These are phyloP conservation scores for Chiloscyllium punctatum DNA, from an alignment of 2,797 vertebrate genomes.

Conservation along the genomic window DNA sequence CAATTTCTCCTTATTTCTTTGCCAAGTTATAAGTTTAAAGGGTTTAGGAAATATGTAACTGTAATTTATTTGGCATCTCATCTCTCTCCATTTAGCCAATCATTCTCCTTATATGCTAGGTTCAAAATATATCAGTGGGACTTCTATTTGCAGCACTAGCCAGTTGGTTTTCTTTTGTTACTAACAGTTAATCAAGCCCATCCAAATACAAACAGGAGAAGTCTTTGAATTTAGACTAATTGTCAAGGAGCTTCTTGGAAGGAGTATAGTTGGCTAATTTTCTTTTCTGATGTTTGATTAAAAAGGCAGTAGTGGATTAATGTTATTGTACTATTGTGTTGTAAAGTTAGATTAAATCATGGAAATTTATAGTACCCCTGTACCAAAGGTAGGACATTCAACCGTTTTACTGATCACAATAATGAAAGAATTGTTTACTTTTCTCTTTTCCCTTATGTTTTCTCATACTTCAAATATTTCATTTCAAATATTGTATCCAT, in stretches of 20 bases:
- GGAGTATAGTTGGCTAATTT: background rate
- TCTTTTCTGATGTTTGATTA: background rate
- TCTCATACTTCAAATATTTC: background rate
- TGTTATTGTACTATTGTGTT: background rate
- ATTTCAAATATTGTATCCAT: background rate
- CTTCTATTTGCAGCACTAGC: background rate
- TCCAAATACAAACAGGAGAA: background rate
- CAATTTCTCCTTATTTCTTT: background rate
- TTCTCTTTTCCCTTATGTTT: background rate
- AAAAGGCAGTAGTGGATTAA: background rate
- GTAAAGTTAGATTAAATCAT: background rate
- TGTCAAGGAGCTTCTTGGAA: background rate
- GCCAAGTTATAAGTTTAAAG: background rate
- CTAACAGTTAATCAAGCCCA: background rate
- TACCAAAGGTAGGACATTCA: background rate
- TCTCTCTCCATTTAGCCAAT: no score
- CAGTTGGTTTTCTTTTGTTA: background rate
- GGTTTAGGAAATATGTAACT: no score
- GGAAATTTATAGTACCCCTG: background rate
- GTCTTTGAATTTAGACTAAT: background rate
- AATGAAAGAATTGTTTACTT: background rate
- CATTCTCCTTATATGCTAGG: no score
- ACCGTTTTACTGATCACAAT: background rate
- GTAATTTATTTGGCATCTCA: no score
- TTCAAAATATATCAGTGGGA: no score